Base-by-base conservation (phyloP, 1,140 invertebrate species). In the Cecropterus lyciades region DNA sequence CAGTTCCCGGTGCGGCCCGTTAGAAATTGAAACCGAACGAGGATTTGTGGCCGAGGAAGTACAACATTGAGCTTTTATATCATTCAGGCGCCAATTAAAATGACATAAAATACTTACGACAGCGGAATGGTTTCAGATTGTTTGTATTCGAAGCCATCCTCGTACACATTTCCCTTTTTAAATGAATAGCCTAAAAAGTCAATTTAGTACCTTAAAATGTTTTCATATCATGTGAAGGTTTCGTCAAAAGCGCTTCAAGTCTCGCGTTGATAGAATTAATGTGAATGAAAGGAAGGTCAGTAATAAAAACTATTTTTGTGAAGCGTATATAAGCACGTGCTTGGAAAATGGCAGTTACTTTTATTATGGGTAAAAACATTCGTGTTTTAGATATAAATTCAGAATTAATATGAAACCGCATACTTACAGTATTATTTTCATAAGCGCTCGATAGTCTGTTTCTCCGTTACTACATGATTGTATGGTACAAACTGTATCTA, bases 11-110 rank as follows among this genome's bases (percentile, higher is more conserved):
- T 67, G 71, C 70, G 70, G 70, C 68, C 71, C 66, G 78, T 82
- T 85, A 77, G 83, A 82, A 79, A 84, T 81, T 81, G 77, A 82
- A 87, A 66, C 77, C 75, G 71, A 85, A 84, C 69, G 69, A 64
- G 74, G 80, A 85, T 84, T 74, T 79, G 74, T 73, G 75, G 63
- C 53, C 42, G 56, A 78, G 73, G 72, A 77, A 79, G 73, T 77
- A 66, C 56, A 75, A 74, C 43, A 62, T 66, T 77, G 63, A 42
- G 68, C 70, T 70, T 74, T 75, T 72, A 65, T 72, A 65, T 77
- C 59, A 69, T 77, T 72, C 57, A 64, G 42, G 69, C 33, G 33
- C 33, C 33, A 52, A 82, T 85, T 85, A 80, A 70, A 76, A 66
- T 70, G 67, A 77, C 57, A 40, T 57, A 43, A 57, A 57, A 52